phyloP scores from a whole-genome alignment of 2,797 vertebrate species.

The Myiotriccus ornatus region DNA sequence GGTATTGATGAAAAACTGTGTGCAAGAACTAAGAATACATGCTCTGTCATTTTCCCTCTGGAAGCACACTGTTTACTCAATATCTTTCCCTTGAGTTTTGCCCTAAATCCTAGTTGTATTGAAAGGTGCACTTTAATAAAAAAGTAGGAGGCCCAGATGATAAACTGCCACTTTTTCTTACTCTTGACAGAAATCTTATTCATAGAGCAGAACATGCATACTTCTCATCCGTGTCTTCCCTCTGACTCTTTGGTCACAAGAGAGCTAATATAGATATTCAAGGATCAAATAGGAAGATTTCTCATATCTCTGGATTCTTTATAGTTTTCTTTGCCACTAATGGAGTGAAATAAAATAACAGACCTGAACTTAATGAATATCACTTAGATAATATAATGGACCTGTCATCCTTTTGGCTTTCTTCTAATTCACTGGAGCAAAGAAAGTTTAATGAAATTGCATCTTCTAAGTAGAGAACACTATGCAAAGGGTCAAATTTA shows the following conservation, averaged over 20 bases:
- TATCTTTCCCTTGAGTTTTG: not conserved
- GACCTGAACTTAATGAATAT: not conserved
- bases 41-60: not conserved
- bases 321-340: not conserved
- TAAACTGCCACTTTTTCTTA: not conserved
- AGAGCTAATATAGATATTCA: conserved; percentile 5
- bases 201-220: not conserved
- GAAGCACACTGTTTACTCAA: not conserved
- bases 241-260: not conserved
- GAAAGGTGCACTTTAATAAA: not conserved
- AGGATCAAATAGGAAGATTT: conserved; percentile 27
- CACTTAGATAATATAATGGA: not conserved
- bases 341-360: conserved; percentile 6
- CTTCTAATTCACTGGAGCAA: not conserved
- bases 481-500: not conserved
- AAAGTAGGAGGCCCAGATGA: not conserved
- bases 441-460: not conserved
- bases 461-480: not conserved
- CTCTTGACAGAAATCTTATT: conserved; percentile 3
- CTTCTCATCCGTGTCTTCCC: not conserved
- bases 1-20: not conserved
- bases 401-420: not conserved
- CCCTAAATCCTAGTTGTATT: not conserved
- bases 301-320: not conserved
- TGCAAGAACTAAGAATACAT: not conserved